phyloP scores from a whole-genome alignment of 2,888 invertebrate genomes.

The Allolobophora icterica region DNA sequence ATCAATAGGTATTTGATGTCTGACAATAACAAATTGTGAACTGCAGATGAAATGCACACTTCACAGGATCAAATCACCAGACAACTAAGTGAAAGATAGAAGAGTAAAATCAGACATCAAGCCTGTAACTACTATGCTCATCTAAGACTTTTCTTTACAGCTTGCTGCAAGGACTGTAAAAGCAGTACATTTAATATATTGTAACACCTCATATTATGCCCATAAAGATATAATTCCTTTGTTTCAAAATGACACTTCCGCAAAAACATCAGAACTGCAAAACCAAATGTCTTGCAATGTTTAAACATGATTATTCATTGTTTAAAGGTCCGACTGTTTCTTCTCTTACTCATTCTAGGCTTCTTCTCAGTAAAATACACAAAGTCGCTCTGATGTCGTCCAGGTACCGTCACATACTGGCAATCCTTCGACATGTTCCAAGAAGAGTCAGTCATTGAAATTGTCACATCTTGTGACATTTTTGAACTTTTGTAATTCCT shows the following conservation, averaged over 20 bases:
- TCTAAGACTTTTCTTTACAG: neutral
- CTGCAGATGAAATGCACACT: conserved; percentile 6
- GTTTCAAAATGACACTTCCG: neutral
- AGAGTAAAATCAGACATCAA: neutral
- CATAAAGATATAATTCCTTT: neutral
- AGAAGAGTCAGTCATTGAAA: neutral
- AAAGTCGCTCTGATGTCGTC: conserved; percentile 13
- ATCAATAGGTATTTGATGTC: neutral
- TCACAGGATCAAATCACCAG: neutral
- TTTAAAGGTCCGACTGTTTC: neutral
- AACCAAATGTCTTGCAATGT: neutral
- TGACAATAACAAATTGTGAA: neutral
- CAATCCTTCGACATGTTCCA: neutral
- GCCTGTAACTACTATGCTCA: neutral
- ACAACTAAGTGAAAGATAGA: neutral
- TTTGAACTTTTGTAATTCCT: neutral
- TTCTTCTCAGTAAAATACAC: conserved; percentile 8
- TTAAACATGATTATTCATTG: neutral
- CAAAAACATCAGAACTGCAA: neutral
- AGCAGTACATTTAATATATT: neutral
- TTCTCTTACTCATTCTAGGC: conserved; percentile 11
- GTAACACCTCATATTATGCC: neutral
- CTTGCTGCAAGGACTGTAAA: neutral
- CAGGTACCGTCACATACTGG: conserved; percentile 1
- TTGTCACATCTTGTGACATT: neutral